A percentile compares a stretch with the other conserved stretches of the same genome.
These are phyloP conservation scores for Dendronephthya gigantea DNA, from an alignment of 64 coral and sea anemone genomes.

Conservation along the genomic window DNA sequence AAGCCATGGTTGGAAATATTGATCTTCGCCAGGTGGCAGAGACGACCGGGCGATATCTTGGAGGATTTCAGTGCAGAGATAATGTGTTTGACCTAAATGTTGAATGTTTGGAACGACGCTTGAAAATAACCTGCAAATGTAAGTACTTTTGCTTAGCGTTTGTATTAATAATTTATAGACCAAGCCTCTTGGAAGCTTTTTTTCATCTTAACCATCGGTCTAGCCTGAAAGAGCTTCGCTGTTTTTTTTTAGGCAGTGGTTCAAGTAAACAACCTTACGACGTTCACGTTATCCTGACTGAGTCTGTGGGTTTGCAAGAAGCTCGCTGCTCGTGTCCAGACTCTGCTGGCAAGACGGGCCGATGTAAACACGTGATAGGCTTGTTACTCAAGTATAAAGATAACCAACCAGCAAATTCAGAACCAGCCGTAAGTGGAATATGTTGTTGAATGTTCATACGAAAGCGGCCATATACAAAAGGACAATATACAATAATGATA, in stretches of 20 bases:
- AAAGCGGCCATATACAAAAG: too few species aligned
- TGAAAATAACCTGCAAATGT: constrained; percentile 5
- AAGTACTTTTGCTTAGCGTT: too few species aligned
- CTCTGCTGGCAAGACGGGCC: not conserved
- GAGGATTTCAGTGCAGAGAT: not conserved
- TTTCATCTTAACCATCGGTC: too few species aligned
- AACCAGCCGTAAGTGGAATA: not conserved
- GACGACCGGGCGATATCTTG: not conserved
- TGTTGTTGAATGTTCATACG: not conserved
- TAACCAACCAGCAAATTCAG: not conserved
- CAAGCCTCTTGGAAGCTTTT: too few species aligned
- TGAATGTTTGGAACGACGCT: not conserved
- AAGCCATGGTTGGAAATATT: not conserved
- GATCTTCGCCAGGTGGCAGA: constrained; percentile 1
- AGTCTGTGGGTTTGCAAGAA: not conserved
- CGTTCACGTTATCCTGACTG: not conserved
- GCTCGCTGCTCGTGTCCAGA: not conserved
- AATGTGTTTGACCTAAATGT: not conserved
- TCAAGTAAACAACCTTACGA: not conserved
- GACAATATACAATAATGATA: too few species aligned
- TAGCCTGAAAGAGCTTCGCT: too few species aligned
- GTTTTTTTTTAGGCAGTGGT: not conserved
- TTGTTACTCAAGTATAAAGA: not conserved
- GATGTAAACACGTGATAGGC: constrained; percentile 17
- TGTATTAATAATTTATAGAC: too few species aligned